phyloP scores from a whole-genome alignment of 2,113 vertebrate species.

The Choloepus hoffmanni region DNA sequence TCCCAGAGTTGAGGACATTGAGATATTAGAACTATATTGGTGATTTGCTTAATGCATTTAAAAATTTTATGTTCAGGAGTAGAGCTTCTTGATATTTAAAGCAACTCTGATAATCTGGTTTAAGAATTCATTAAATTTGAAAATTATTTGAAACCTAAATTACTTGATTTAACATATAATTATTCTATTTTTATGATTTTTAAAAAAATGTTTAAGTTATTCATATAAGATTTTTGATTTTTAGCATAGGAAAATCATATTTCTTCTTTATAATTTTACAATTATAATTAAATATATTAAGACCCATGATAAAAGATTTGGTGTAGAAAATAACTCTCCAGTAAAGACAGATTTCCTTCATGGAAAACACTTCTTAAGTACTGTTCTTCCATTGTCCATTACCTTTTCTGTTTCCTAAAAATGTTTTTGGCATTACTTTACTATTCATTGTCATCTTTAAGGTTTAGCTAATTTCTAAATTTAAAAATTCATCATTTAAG shows the following conservation, averaged over 20 bases:
- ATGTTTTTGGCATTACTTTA: constrained; percentile 15
- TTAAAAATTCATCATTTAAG: background rate
- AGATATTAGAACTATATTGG: background rate
- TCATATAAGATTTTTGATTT: background rate
- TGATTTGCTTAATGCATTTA: background rate
- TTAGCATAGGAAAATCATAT: background rate
- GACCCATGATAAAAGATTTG: background rate
- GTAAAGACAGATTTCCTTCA: background rate
- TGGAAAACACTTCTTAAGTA: background rate
- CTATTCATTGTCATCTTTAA: background rate
- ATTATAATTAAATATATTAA: background rate
- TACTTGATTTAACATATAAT: background rate
- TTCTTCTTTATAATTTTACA: background rate
- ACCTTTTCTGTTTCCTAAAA: constrained; percentile 16
- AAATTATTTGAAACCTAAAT: constrained; percentile 17
- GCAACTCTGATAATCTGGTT: background rate
- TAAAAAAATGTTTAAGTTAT: background rate
- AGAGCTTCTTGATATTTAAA: background rate
- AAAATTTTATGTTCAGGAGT: background rate
- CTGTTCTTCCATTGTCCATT: background rate
- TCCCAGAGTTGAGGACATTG: background rate
- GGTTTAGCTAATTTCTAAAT: background rate
- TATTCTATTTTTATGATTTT: background rate
- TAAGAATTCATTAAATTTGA: background rate
- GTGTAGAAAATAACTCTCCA: background rate